Base-by-base conservation (phyloP, 2,797 vertebrate genomes). In the Rhinatrema bivittatum region DNA sequence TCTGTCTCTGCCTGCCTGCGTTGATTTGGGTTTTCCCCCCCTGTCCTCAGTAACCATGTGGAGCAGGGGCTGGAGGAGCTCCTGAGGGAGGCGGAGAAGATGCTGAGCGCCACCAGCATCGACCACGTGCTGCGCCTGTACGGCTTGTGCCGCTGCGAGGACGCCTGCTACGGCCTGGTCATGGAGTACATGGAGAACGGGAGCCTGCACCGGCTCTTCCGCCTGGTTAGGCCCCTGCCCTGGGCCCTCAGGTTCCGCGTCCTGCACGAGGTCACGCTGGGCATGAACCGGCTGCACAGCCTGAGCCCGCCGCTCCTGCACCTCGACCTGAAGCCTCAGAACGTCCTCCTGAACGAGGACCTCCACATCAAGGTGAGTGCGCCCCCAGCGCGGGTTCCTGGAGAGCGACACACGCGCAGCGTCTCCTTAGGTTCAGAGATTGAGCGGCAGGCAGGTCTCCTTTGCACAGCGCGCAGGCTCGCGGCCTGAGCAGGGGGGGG, bases 261-360 rank as follows among this genome's bases (percentile, higher is more conserved):
- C 57, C 78, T 91, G 53, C 71, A 84, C 2, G 82, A 94, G 53
- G 47, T 74, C 17, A 77, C 85, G 5, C 77, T 86, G 59, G 87
- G 86, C 15, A 88, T 93, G 87, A 82, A 87, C 68, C 93, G 87
- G 55, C 81, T 92, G 31, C 88, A 93, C 55, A 74, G 67, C 62
- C 67, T 82, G 57, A 53, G 50, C 22, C 87, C 88, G 1, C 76
- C 78, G 0, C 65, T 91, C 4, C 74, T 91, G 20, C 89, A 91
- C 50, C 60, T 85, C n/a, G 87, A 91, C 67, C 78, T 94, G 33
- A 93, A 93, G 60, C 80, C 82, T 2, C 75, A 85, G 43, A 91
- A 90, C 29, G 62, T 93, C 42, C 78, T 94, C 5, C 46, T 93
- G 7, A 85, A 91, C 9, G 56, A 62, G 17, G 78, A 81, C 25